Evolutionary conservation across 2,888 invertebrate species (phyloP), one percentile per base, ranked within the genome.

Genomic region (Thymelicus acteon): DNA sequence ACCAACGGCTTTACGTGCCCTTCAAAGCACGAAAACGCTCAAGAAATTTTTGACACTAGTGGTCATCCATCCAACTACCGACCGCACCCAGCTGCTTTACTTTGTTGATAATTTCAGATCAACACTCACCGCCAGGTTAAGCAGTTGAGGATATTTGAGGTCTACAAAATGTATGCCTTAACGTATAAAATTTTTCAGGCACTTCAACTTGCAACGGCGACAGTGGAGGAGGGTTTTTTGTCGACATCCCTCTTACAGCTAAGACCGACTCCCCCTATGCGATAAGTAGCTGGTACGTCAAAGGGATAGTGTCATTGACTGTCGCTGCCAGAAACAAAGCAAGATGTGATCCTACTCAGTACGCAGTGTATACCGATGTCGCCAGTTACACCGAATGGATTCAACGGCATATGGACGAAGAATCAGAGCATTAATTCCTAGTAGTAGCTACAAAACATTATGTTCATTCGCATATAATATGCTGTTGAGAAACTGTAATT

Each of bases 331-430:
- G 52, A 1, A 83, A 84, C 37, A 77, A 72, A 1, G 63, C 79
- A 1, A 74, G 90, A 2, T 94, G 94, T 74, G 92, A 94, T 74
- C 84, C 91, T 0, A 75, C 78, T 0, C 83, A 91, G 39, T 94
- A 87, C 70, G 82, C 90, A 0, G 76, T 94, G n/a, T 94, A 92
- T 71, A 92, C 91, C 2, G 94, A 94, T 68, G 77, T 85, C 1
- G 80, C 79, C 0, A 80, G 83, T 65, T 86, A 79, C 73, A 79
- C 74, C 24, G 75, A 78, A 0, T 89, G 86, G 86, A 75, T 88
- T 8, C 65, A 72, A 15, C 71, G 72, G 0, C 63, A 81, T 61
- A 74, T 82, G 76, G 48, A 72, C 39, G 60, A 19, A 8, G 19
- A 52, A 8, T 19, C 10, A 24, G 8, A 12, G 12, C 44, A 10